Evolutionary conservation across 2,888 invertebrate genomes (phyloP).

Genomic region (Yponomeuta sedellus): DNA sequence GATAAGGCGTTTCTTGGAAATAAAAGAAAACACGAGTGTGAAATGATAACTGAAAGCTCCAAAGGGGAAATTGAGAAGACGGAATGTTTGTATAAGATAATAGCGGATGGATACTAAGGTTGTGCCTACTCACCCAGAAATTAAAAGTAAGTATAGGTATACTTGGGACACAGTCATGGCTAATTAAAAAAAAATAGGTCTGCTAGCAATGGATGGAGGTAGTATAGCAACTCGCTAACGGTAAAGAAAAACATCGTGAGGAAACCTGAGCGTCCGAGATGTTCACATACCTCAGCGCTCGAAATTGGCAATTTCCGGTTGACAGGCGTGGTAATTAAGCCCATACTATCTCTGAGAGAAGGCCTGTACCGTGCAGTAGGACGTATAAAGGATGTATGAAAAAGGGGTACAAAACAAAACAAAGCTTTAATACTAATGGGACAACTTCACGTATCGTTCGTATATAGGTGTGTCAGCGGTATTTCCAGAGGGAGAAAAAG

Average conservation of each 20-base stretch:
- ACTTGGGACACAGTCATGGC: too few species aligned
- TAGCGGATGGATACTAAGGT: neutral
- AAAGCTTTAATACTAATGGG: neutral
- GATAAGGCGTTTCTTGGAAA: slow-evolving; percentile 6
- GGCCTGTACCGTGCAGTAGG: too few species aligned
- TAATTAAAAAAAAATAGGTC: too few species aligned
- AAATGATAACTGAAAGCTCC: slow-evolving; percentile 4
- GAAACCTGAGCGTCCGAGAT: too few species aligned
- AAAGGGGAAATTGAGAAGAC: neutral
- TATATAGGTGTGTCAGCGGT: neutral
- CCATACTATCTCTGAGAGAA: too few species aligned
- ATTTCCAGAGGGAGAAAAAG: slow-evolving; percentile 4
- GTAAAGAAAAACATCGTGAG: too few species aligned
- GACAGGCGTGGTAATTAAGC: too few species aligned
- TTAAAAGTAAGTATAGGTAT: neutral
- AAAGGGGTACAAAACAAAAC: neutral
- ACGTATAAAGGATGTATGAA: too few species aligned
- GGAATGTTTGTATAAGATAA: neutral
- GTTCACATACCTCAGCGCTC: too few species aligned
- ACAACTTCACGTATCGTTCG: neutral
- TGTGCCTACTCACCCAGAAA: neutral
- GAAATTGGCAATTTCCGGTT: too few species aligned
- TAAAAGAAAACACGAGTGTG: slow-evolving; percentile 5
- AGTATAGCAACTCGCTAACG: too few species aligned
- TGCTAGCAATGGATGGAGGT: too few species aligned